phyloP scores from a whole-genome alignment of 2,113 vertebrate genomes.

The Misgurnus anguillicaudatus region DNA sequence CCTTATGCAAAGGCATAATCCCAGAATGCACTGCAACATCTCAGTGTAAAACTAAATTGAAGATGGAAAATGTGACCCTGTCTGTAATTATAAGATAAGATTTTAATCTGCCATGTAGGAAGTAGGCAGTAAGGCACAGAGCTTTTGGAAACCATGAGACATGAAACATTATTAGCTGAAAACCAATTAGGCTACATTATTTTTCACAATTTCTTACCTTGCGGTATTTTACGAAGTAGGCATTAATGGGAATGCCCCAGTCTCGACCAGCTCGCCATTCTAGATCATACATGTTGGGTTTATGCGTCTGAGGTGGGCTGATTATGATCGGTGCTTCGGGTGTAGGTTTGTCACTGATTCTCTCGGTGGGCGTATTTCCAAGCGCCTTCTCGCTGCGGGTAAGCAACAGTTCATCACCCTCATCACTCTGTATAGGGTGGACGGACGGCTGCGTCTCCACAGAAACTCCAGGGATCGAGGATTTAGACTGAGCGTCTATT shows the following conservation, averaged over 20 bases:
- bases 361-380: slow-evolving; percentile 51
- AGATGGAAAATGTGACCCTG: no score
- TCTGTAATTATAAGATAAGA: no score
- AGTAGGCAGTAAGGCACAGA: no score
- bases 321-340: slow-evolving; percentile 95
- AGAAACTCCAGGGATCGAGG: slow-evolving; percentile 42
- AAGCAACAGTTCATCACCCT: slow-evolving; percentile 61
- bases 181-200: not conserved
- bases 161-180: no score
- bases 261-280: slow-evolving; percentile 89
- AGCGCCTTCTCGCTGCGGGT: slow-evolving; percentile 46
- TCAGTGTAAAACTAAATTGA: no score
- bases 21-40: no score
- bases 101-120: no score
- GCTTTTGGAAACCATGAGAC: no score
- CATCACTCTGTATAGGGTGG: slow-evolving; percentile 73
- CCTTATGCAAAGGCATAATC: no score
- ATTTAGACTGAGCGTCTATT: slow-evolving; percentile 68
- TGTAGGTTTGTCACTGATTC: slow-evolving; percentile 60
- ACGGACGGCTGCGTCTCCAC: slow-evolving; percentile 56
- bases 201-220: slow-evolving; percentile 77
- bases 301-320: slow-evolving; percentile 90
- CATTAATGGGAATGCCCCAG: slow-evolving; percentile 85
- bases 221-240: slow-evolving; percentile 95
- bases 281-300: slow-evolving; percentile 84